Evolutionary conservation across 2,888 invertebrate genomes (phyloP).

Genomic region (Ashinkailepas kermadecensis): DNA sequence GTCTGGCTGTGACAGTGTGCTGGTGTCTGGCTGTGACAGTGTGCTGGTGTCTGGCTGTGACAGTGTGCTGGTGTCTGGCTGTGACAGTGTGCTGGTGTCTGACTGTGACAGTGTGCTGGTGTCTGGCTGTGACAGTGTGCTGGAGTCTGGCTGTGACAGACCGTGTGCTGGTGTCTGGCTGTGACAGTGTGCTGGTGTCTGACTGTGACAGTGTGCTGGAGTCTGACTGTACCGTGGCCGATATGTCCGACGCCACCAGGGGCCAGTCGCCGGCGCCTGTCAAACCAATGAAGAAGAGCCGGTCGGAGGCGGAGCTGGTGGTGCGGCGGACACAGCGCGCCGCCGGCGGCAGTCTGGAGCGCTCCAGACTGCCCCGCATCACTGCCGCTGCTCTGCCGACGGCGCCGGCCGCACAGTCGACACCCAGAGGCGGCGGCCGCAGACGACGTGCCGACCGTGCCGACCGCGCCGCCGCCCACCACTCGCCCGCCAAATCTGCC

Average conservation of each 20-base stretch:
- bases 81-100: too few relatives aligned
- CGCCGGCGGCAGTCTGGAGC: neutral
- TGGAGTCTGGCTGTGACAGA: neutral
- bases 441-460: neutral
- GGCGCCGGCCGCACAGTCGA: neutral
- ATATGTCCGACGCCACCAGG: neutral
- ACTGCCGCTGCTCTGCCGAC: neutral
- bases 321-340: neutral
- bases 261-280: neutral
- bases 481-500: neutral
- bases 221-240: too few relatives aligned
- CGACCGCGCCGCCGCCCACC: neutral
- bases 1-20: too few relatives aligned
- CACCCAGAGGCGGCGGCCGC: neutral
- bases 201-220: neutral
- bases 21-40: too few relatives aligned
- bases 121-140: too few relatives aligned
- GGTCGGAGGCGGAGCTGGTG: neutral
- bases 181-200: neutral
- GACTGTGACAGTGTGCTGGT: too few relatives aligned
- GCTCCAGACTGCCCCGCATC: neutral
- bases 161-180: too few relatives aligned
- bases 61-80: too few relatives aligned
- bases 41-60: too few relatives aligned
- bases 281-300: neutral